phyloP scores from a whole-genome alignment of 2,797 vertebrate species.

The Peromyscus attwateri region DNA sequence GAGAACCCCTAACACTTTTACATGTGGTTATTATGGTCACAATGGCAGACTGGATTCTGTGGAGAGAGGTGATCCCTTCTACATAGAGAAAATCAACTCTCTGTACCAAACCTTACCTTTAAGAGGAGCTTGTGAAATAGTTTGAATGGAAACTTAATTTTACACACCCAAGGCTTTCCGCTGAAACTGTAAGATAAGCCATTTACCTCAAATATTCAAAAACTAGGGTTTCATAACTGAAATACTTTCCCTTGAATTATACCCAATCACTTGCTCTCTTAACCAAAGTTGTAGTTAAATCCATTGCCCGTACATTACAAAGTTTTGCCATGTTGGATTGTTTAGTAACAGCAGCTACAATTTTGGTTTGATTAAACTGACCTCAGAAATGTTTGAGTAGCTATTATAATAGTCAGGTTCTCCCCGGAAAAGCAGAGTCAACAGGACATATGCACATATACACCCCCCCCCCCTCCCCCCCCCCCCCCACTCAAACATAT shows the following conservation, averaged over 20 bases:
- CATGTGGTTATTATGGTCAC: background rate
- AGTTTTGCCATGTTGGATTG: background rate
- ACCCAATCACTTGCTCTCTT: background rate
- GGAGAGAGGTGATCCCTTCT: background rate
- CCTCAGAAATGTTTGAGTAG: background rate
- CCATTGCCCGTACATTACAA: slow-evolving; percentile 14
- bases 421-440: background rate
- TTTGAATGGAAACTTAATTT: background rate
- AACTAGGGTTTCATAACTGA: background rate
- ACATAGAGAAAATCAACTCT: background rate
- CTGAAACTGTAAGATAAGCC: background rate
- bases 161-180: background rate
- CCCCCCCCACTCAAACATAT: no score
- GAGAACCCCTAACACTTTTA: background rate
- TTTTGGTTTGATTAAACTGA: background rate
- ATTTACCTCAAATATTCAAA: background rate
- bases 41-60: background rate
- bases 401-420: background rate
- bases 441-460: background rate
- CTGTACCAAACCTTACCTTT: background rate
- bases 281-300: background rate
- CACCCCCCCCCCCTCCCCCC: no score
- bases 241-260: slow-evolving; percentile 29
- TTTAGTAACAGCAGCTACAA: background rate
- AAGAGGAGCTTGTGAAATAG: background rate